Percentiles rank a stretch among this genome's conserved stretches.
Conservation (phyloP, 1,140 invertebrate genomes). For the Drosophila trapezifrons region DNA sequence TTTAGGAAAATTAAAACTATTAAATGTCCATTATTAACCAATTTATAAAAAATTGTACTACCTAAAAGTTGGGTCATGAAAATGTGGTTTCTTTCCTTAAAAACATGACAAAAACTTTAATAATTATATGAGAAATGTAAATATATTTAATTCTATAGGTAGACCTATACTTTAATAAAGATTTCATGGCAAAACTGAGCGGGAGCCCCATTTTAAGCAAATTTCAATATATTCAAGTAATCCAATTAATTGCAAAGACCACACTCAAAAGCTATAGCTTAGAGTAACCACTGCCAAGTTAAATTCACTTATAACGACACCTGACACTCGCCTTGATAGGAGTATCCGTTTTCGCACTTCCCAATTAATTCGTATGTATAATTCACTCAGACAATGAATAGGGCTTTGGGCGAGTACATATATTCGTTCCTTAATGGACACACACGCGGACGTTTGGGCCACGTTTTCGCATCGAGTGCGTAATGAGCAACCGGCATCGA, state of each 20-base stretch:
- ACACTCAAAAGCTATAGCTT: neutral
- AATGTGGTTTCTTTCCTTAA: too few relatives aligned
- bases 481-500: constrained; percentile 29
- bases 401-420: constrained; percentile 7
- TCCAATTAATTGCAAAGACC: neutral
- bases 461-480: constrained; percentile 26
- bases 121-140: too few relatives aligned
- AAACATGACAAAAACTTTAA: too few relatives aligned
- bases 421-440: constrained; percentile 19
- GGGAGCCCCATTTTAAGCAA: neutral
- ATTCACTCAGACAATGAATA: constrained; percentile 21
- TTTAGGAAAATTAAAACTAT: neutral
- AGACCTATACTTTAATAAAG: too few relatives aligned
- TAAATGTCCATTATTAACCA: too few relatives aligned
- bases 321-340: neutral
- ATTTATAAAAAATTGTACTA: too few relatives aligned
- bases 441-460: constrained; percentile 24
- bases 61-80: too few relatives aligned
- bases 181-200: too few relatives aligned
- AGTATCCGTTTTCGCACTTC: neutral
- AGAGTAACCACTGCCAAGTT: neutral
- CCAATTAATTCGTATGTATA: constrained; percentile 3
- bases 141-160: too few relatives aligned
- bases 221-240: neutral
- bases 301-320: neutral